Evolutionary conservation across 2,888 invertebrate genomes (phyloP).

Genomic region (Euphydryas editha): DNA sequence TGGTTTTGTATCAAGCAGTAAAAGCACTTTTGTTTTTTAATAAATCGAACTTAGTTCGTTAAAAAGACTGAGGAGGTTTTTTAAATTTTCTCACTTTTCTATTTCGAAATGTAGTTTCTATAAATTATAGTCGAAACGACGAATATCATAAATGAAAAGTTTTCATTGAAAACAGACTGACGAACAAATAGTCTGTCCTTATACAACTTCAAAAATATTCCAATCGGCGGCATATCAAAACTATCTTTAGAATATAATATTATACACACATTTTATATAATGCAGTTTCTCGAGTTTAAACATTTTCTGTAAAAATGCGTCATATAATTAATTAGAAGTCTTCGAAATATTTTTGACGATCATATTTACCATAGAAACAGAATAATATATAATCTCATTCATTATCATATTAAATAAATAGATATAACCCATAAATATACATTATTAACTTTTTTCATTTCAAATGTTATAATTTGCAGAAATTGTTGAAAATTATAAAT

Average conservation of each 20-base stretch:
- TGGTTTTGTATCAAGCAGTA: slow-evolving; percentile 23
- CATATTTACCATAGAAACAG: background rate
- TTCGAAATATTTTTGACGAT: background rate
- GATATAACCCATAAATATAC: background rate
- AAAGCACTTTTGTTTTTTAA: slow-evolving; percentile 37
- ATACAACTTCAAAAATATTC: slow-evolving; percentile 54
- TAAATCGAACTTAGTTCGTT: slow-evolving; percentile 61
- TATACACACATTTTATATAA: slow-evolving; percentile 16
- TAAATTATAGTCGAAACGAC: slow-evolving; percentile 27
- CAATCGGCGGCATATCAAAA: slow-evolving; percentile 43
- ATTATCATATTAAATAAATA: background rate
- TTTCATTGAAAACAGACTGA: slow-evolving; percentile 68
- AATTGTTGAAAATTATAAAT: background rate
- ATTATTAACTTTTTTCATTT: background rate
- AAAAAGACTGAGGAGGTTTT: slow-evolving; percentile 75
- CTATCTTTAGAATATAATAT: slow-evolving; percentile 22
- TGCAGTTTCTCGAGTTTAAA: background rate
- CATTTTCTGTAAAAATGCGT: no score
- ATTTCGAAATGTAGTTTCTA: slow-evolving; percentile 61
- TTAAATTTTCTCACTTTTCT: slow-evolving; percentile 75
- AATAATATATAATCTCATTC: background rate
- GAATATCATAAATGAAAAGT: slow-evolving; percentile 37
- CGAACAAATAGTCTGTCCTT: slow-evolving; percentile 51
- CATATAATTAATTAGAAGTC: background rate
- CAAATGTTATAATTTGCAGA: background rate